These are phyloP conservation scores for Thymallus thymallus DNA, from an alignment of 2,113 vertebrate species.

Conservation along the genomic window DNA sequence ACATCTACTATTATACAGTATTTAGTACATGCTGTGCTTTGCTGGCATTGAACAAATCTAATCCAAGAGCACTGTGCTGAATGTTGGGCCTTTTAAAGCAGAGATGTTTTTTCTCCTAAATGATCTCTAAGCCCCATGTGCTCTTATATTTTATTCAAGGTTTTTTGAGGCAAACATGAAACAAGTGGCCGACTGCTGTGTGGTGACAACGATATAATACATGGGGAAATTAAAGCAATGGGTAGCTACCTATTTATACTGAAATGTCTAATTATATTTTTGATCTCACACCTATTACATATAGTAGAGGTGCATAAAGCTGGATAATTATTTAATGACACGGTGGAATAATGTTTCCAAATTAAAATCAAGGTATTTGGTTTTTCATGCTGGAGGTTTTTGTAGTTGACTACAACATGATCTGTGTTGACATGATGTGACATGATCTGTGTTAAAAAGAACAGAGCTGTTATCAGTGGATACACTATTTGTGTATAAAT, in stretches of 20 bases:
- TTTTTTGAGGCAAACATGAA: slow-evolving; percentile 29
- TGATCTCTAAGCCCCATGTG: slow-evolving; percentile 9
- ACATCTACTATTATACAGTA: not conserved
- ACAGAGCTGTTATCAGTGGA: no score
- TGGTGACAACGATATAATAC: not conserved
- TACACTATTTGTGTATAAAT: no score
- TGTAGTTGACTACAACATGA: no score
- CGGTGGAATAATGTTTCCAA: no score
- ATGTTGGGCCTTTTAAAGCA: slow-evolving; percentile 37
- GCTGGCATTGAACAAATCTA: not conserved
- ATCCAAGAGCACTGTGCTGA: not conserved
- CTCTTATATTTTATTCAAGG: slow-evolving; percentile 47
- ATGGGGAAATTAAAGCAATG: not conserved
- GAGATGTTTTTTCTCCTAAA: slow-evolving; percentile 4
- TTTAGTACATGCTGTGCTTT: not conserved
- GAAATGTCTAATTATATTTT: slow-evolving; percentile 38
- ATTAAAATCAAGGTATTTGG: no score
- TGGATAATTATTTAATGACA: no score
- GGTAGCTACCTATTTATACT: slow-evolving; percentile 19
- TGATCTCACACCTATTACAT: not conserved
- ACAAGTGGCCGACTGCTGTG: not conserved
- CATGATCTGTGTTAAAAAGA: no score
- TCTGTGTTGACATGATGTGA: no score
- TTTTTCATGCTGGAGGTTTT: no score
- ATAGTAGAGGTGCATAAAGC: no score